These are phyloP conservation scores for Ammodramus savannarum DNA, from an alignment of 2,113 vertebrate genomes.

Conservation along the genomic window DNA sequence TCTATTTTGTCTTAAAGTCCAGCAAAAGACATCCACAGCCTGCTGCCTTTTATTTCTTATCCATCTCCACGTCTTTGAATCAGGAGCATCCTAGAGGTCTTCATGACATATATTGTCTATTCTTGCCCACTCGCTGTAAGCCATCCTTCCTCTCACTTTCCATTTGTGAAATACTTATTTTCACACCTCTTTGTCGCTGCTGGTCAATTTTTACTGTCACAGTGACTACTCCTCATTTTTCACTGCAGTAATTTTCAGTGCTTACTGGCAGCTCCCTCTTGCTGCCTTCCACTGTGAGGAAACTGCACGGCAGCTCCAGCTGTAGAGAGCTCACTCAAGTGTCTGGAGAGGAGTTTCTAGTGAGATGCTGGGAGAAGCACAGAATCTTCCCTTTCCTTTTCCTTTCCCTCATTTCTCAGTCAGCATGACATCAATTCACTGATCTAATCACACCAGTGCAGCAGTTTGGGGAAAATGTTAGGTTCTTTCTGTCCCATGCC, in stretches of 20 bases:
- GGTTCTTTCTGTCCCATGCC: neutral
- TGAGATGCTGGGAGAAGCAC: neutral
- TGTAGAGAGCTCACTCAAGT: neutral
- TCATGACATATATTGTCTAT: neutral
- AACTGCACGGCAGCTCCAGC: neutral
- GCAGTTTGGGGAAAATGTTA: neutral
- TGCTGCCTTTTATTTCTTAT: neutral
- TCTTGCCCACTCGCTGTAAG: neutral
- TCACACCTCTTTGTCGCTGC: neutral
- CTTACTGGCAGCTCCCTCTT: neutral
- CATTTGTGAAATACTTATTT: neutral
- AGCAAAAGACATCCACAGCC: neutral
- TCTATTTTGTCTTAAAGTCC: neutral
- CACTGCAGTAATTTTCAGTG: neutral
- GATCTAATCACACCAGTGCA: neutral
- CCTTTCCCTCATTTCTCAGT: neutral
- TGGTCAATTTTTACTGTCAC: neutral
- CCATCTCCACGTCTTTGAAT: neutral
- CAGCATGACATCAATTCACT: neutral
- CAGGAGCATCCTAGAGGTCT: neutral
- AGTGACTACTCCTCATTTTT: neutral
- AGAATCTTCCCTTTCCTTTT: neutral
- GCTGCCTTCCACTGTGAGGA: neutral
- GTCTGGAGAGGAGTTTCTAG: neutral
- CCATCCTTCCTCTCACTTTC: neutral